phyloP scores from a whole-genome alignment of 2,113 vertebrate genomes.

The Gila orcuttii region DNA sequence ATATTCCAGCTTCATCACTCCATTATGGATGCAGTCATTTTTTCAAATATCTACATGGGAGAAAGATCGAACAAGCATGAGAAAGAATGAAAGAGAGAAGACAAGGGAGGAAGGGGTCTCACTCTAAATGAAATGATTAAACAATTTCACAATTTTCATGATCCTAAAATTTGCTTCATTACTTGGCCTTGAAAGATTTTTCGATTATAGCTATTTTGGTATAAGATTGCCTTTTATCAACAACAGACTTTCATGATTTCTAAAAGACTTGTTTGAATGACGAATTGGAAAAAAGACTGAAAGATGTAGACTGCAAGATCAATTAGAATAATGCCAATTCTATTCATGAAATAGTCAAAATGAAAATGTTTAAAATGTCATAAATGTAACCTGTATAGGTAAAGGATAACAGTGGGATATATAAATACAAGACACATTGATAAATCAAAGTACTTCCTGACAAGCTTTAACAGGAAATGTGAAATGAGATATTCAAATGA shows the following conservation, averaged over 20 bases:
- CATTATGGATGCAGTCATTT: slow-evolving; percentile 24
- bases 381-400: neutral
- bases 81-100: neutral
- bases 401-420: neutral
- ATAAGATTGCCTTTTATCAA: slow-evolving; percentile 51
- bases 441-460: neutral
- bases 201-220: slow-evolving; percentile 40
- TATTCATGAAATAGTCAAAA: neutral
- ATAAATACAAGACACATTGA: neutral
- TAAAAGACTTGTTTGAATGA: neutral
- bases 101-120: slow-evolving; percentile 47
- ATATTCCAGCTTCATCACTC: slow-evolving; percentile 11
- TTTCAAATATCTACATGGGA: slow-evolving; percentile 25
- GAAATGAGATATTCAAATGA: neutral
- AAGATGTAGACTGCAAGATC: neutral
- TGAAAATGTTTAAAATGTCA: neutral
- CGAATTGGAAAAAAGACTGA: neutral
- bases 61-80: neutral
- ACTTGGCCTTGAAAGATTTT: slow-evolving; percentile 45
- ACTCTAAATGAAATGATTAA: slow-evolving; percentile 51
- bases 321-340: neutral
- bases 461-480: slow-evolving; percentile 13
- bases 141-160: slow-evolving; percentile 47
- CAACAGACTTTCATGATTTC: slow-evolving; percentile 11
- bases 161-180: slow-evolving; percentile 55